Conservation (phyloP, 2,888 invertebrate genomes). For the Monoplex corrugatus region DNA sequence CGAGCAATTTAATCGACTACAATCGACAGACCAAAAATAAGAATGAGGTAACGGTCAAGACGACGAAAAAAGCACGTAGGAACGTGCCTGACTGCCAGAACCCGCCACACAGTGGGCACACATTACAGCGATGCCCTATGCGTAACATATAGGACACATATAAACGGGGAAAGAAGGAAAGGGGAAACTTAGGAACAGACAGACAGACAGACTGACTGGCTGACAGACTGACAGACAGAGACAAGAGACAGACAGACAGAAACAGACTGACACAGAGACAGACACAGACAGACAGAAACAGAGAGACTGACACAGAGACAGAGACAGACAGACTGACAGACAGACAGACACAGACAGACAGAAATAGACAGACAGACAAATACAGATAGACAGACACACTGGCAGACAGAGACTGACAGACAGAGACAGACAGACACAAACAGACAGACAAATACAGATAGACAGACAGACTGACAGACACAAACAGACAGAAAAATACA, state of each 20-base stretch:
- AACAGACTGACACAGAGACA: neutral
- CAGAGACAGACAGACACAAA: too few species aligned
- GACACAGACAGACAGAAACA: neutral
- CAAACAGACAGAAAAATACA: too few species aligned
- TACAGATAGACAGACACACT: neutral
- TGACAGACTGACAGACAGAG: neutral
- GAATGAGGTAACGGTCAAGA: too few species aligned
- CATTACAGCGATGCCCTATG: too few species aligned
- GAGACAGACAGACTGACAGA: neutral
- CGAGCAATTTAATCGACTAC: too few species aligned
- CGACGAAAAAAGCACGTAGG: too few species aligned
- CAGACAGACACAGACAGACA: neutral
- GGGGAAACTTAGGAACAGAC: neutral
- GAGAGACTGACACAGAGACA: neutral
- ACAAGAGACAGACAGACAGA: neutral
- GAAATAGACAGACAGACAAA: neutral
- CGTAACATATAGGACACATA: neutral
- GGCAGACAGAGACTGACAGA: too few species aligned
- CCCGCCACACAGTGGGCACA: too few species aligned
- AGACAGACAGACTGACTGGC: neutral
- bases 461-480: too few species aligned
- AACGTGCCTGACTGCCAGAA: too few species aligned
- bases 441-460: too few species aligned
- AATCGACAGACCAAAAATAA: too few species aligned
- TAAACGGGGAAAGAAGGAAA: neutral